Evolutionary conservation across 2,888 invertebrate genomes (phyloP), one percentile per base, ranked within the genome.

Genomic region (Drosophila ustulata): DNA sequence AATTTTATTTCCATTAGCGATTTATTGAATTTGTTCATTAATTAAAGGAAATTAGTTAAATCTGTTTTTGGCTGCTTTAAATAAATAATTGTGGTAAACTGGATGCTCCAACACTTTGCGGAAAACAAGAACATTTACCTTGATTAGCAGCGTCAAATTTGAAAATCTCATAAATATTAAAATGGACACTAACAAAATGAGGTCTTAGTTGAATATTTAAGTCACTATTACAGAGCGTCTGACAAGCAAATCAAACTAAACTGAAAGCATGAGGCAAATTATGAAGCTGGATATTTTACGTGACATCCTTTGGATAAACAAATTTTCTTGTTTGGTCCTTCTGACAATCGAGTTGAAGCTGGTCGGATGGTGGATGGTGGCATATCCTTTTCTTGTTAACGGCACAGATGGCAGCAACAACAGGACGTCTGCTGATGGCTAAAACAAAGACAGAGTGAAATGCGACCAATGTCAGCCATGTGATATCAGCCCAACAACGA

Each of bases 251-350:
- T 66, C 49, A 53, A 25, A 25, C 13, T 45, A 6, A 6, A 34
- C n/a, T 34, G n/a, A 13, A 13, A 26, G 8, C 53, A 55, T 3
- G 41, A 46, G 9, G 26, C 34, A 23, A 18, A 30, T 41, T 46
- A 46, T 32, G 9, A 43, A 39, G 61, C 62, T 51, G 53, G 32
- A 32, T 47, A 53, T 30, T 66, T 52, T 52, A 77, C 67, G 73
- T 72, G 73, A 75, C 63, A 71, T 77, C 53, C 66, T 57, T 52
- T 45, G 59, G 58, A 77, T 66, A 77, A 72, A 64, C 68, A 72
- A 72, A 59, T 67, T 66, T 46, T 50, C 50, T 28, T 76, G 71
- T 47, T 50, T 55, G 55, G 13, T 8, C 11, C 52, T 55, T 2
- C 25, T 58, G 39, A 32, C 49, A 50, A 53, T 50, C 30, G 2